These are phyloP conservation scores for Lumbricus terrestris DNA, from an alignment of 2,888 invertebrate species.

Conservation along the genomic window DNA sequence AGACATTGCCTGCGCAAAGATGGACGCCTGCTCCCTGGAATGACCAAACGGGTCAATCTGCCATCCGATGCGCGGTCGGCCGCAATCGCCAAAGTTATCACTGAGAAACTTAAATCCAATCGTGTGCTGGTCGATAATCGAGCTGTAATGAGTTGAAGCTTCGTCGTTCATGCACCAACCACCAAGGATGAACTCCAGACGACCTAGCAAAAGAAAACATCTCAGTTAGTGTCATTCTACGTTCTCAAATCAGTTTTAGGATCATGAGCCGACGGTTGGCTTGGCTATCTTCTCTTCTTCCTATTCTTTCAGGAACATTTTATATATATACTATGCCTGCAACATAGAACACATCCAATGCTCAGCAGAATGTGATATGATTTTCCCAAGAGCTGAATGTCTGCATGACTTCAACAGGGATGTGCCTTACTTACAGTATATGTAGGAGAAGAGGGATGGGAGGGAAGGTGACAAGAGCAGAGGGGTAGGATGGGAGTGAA, in stretches of 20 bases:
- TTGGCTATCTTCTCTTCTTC: background rate
- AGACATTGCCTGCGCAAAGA: constrained; percentile 59
- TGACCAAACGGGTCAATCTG: constrained; percentile 87
- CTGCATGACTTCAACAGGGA: background rate
- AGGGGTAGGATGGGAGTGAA: no score
- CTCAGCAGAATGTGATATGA: background rate
- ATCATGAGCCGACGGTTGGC: background rate
- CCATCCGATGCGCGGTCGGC: constrained; percentile 75
- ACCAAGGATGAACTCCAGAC: constrained; percentile 61
- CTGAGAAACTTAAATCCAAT: constrained; percentile 62
- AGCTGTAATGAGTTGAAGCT: constrained; percentile 63
- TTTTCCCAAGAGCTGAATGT: background rate
- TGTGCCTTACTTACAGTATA: no score
- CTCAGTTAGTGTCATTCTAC: background rate
- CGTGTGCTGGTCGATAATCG: constrained; percentile 64
- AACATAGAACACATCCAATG: background rate
- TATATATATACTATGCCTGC: background rate
- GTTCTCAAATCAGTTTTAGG: background rate
- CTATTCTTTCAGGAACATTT: background rate
- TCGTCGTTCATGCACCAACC: constrained; percentile 66
- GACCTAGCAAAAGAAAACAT: constrained; percentile 46
- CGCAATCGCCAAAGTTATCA: constrained; percentile 65
- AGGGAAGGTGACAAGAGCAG: no score
- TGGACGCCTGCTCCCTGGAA: constrained; percentile 79
- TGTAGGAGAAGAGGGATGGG: no score